Base-by-base conservation (phyloP, 2,888 invertebrate genomes). In the Rhagonycha lutea region DNA sequence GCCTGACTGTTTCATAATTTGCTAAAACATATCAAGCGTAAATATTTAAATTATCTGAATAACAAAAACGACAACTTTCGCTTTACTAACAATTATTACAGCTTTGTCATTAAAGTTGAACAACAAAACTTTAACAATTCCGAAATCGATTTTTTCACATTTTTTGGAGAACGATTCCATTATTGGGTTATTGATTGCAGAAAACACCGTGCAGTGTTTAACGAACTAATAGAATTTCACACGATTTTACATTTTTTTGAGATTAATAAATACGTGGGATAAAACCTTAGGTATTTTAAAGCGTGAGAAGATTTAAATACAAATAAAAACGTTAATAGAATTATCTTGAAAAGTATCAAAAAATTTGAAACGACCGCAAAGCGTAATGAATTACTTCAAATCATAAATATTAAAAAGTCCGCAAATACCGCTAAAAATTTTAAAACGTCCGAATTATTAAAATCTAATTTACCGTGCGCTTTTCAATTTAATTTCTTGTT, bases 41-140 rank as follows among this genome's bases (percentile, higher is more conserved):
- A 79, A 79, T 74, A 78, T 78, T 79, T 72, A 78, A 78, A 79
- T 76, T 76, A 73, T 69, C 68, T 14, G 68, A 60, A 76, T 74
- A 79, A n/a, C n/a, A n/a, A 78, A 77, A 71, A 74, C 65, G 67
- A 26, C 47, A 63, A 76, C 79, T 79, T 79, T 79, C 79, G 72
- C 76, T 65, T 68, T 61, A 70, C 74, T 73, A 77, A 77, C 60
- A 72, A 75, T 65, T 65, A n/a, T 65, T 23, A n/a, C 63, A 65
- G 18, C 24, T n/a, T 63, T 65, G 26, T 24, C 63, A 26, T 65
- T 65, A 23, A 26, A 65, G 63, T 65, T 24, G 63, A 65, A 65
- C 63, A 65, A 65, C n/a, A 65, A 65, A 65, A 65, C 12, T 65
- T 65, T 24, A 23, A 62, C 18, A 62, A 62, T 47, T 47, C 47